Base-by-base conservation (phyloP, 2,888 invertebrate species). In the Barypeithes pellucidus region DNA sequence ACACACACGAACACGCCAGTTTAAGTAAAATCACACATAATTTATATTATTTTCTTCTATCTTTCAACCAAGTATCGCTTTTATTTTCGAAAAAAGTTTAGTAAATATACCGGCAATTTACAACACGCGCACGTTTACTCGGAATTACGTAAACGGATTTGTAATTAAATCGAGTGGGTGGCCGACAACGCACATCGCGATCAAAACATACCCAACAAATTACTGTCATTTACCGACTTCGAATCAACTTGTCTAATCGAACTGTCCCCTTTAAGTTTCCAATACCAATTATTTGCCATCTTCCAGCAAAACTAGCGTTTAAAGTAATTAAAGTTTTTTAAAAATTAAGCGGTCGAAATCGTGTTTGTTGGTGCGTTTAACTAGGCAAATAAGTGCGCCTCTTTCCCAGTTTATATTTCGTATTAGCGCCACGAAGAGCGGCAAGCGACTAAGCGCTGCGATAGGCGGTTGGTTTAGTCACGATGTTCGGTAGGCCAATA, bases 391-490 rank as follows among this genome's bases (percentile, higher is more conserved):
- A 70, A 69, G 62, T 62, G 59, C 70, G 60, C 67, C 43, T 67
- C 54, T 72, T 67, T 60, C 67, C 72, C 47, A 66, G 66, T 67
- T 61, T 52, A 67, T 59, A 67, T 71, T 74, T 71, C 61, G 67
- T 70, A 62, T 67, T 57, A 74, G 67, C 74, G 67, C 74, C 62
- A 66, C 71, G 74, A 74, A 67, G 67, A 74, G 70, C 71, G 54
- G 71, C 67, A 67, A 54, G 41, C 71, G 67, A 74, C 74, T 74
- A 74, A 74, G 57, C 70, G 54, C 66, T 45, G 22, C 67, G 62
- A 72, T 72, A 72, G 72, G 72, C 72, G 60, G 67, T 22, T 50
- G 52, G 24, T 61, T 70, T 47, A 59, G 63, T 57, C 70, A 66
- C 73, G 62, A 61, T 50, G 41, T 50, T 66, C 67, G 50, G 45